Evolutionary conservation across 2,888 invertebrate species (phyloP), one percentile per base, ranked within the genome.

Genomic region (Ashinkailepas kermadecensis): DNA sequence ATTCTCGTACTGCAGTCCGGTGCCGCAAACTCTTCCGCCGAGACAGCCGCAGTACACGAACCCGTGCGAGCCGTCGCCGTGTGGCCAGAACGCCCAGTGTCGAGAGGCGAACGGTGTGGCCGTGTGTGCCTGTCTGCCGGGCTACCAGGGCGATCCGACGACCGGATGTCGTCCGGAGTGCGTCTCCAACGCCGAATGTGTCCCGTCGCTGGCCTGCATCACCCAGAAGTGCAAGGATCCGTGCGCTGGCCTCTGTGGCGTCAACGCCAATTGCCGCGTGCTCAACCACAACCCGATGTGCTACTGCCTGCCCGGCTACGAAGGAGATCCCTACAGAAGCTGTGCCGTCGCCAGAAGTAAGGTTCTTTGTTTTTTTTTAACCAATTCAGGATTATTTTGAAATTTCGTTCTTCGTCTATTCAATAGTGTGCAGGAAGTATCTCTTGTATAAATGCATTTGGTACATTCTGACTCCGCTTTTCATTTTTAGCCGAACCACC

Each of bases 21-120:
- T 74, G 56, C 81, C 67, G n/a, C 67, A 62, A 59, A 74, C 74
- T 8, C 12, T 13, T n/a, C 74, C 54, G 15, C 54, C 54, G 18
- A n/a, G 15, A 9, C 23, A 39, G 54, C 74, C 74, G 4, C 15
- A 74, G 54, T 74, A 74, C 54, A 74, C 54, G 54, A 74, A 74
- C 62, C 81, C 80, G 18, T 84, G 84, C 81, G 82, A 82, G 62
- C 70, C 80, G 64, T 82, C 83, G 78, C 83, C 39, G 1, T 96
- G 96, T 86, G 96, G 95, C 70, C 88, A 93, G 0, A 96, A 95
- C 87, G 94, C 95, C 6, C 88, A 93, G 86, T 93, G 94, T 87
- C 65, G 25, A 11, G 10, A 58, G 65, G 25, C 2, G 57, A 79
- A 80, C 59, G 25, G 25, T 67, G 70, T 54, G 39, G 94, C 94